Conservation (phyloP, 1,140 invertebrate genomes). For the Palaemon carinicauda region DNA sequence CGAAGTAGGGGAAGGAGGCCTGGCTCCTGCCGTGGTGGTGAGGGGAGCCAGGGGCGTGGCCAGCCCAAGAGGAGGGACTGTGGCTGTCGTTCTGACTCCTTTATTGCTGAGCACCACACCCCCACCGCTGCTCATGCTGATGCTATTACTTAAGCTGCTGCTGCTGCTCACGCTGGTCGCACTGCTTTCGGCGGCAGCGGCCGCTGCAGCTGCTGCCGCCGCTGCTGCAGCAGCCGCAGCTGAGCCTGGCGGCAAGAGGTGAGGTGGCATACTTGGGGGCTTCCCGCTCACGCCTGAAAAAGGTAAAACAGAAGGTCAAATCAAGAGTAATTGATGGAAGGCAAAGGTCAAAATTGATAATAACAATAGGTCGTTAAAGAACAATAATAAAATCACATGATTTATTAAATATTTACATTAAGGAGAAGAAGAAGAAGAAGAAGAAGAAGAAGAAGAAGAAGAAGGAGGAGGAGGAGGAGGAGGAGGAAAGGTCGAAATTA, state of each 20-base stretch:
- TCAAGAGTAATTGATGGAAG: too few species aligned
- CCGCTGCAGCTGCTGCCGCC: conserved; percentile 39
- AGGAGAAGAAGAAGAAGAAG: too few species aligned
- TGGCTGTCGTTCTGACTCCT: conserved; percentile 42
- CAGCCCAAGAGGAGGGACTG: conserved; percentile 46
- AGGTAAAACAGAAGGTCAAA: neutral
- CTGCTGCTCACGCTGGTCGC: conserved; percentile 13
- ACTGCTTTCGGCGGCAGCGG: conserved; percentile 22
- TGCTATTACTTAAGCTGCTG: conserved; percentile 42
- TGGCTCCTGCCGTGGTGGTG: conserved; percentile 43
- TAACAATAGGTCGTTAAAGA: too few species aligned
- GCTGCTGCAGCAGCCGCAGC: conserved; percentile 42
- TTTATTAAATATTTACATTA: too few species aligned
- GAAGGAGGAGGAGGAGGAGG: too few species aligned
- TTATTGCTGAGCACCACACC: conserved; percentile 26
- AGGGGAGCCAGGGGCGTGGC: conserved; percentile 28
- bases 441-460: too few species aligned
- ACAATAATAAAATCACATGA: too few species aligned
- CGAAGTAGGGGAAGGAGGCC: conserved; percentile 61
- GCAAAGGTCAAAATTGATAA: too few species aligned
- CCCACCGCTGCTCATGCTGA: conserved; percentile 17
- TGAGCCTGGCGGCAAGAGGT: conserved; percentile 32
- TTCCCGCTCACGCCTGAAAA: conserved; percentile 43
- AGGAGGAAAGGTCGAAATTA: too few species aligned
- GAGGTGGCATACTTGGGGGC: conserved; percentile 31